These are phyloP conservation scores for Oscarella lobularis DNA, from an alignment of 37 sponge, comb jelly and placozoan genomes.

Conservation along the genomic window DNA sequence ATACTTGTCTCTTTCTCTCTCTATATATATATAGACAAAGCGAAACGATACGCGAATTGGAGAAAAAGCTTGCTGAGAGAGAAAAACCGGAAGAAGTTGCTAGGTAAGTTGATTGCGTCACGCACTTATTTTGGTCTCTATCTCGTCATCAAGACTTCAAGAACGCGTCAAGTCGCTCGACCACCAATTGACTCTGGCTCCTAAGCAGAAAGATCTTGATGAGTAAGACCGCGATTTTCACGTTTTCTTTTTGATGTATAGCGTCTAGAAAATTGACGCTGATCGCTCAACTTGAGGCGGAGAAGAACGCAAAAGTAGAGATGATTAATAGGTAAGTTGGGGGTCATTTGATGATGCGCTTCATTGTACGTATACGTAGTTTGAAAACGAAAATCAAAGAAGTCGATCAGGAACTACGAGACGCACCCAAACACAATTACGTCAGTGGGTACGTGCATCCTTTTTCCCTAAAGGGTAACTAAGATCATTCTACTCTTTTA, in stretches of 20 bases:
- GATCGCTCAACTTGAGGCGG: too few relatives aligned
- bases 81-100: conserved; percentile 1
- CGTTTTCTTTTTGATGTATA: background rate
- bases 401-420: background rate
- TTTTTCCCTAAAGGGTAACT: background rate
- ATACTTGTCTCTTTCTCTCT: too few relatives aligned
- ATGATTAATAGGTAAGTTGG: too few relatives aligned
- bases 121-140: background rate
- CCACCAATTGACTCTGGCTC: background rate
- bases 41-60: background rate
- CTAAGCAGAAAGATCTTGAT: background rate
- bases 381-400: background rate
- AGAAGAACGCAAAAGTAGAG: too few relatives aligned
- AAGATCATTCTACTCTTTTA: background rate
- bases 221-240: background rate
- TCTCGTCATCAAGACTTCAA: too few relatives aligned
- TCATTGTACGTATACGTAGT: background rate
- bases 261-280: background rate
- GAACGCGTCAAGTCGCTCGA: too few relatives aligned
- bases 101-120: background rate
- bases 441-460: background rate
- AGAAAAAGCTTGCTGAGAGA: background rate
- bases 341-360: too few relatives aligned
- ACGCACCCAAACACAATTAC: background rate
- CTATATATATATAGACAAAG: too few relatives aligned